Conservation (phyloP, 2,888 invertebrate genomes). For the Athrips mouffetella region DNA sequence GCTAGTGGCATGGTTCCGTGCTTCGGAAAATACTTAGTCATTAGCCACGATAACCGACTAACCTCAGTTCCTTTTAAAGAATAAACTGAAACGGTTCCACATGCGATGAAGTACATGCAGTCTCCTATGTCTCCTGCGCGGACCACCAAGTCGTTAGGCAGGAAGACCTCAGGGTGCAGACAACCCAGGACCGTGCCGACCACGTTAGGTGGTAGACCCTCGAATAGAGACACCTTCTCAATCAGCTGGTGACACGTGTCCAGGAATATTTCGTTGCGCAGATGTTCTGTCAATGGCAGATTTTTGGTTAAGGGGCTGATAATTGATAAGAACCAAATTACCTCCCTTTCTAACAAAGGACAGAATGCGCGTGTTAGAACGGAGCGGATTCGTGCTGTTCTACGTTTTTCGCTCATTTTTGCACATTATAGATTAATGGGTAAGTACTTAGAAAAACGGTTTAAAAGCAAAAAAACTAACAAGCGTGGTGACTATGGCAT, state of each 20-base stretch:
- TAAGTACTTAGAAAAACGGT: no score
- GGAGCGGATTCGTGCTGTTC: no score
- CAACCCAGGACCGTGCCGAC: constrained; percentile 74
- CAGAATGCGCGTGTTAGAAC: no score
- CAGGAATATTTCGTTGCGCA: constrained; percentile 74
- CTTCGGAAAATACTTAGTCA: no score
- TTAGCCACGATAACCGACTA: not conserved
- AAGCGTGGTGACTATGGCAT: no score
- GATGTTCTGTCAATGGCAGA: constrained; percentile 64
- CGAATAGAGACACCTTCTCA: constrained; percentile 75
- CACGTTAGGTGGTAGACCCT: constrained; percentile 61
- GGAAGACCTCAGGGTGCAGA: constrained; percentile 76
- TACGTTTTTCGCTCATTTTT: no score
- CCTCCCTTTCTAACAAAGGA: no score
- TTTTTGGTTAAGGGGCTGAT: no score
- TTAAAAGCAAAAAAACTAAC: no score
- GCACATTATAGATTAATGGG: no score
- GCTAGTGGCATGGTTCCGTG: no score
- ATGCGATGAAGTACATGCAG: constrained; percentile 81
- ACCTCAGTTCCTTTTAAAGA: constrained; percentile 81
- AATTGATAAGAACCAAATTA: no score
- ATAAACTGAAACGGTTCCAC: constrained; percentile 79
- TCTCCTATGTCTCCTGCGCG: constrained; percentile 78
- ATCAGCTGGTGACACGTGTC: constrained; percentile 76
- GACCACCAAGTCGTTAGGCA: constrained; percentile 79